Percentiles rank a stretch among this genome's conserved stretches.
Conservation (phyloP, 2,888 invertebrate genomes). For the Cheilosia pagana region DNA sequence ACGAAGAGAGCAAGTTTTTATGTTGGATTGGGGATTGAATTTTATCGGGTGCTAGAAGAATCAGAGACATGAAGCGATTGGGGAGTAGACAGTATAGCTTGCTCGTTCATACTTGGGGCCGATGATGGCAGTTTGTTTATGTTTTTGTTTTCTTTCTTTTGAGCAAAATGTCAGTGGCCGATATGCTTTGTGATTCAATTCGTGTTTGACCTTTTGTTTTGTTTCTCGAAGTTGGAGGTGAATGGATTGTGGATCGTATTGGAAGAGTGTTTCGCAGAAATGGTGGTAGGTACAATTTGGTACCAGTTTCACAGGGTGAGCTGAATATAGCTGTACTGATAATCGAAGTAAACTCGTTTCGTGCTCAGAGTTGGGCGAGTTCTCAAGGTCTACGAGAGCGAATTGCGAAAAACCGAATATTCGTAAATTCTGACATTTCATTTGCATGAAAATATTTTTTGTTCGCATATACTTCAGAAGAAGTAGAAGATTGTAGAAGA, state of each 20-base stretch:
- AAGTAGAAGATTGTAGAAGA: too few species aligned
- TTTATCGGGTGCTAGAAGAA: too few species aligned
- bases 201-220: slow-evolving; percentile 34
- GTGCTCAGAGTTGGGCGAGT: not conserved
- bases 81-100: not conserved
- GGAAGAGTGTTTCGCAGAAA: not conserved
- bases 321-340: too few species aligned
- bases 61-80: not conserved
- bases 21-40: not conserved
- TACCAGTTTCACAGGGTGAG: slow-evolving; percentile 18
- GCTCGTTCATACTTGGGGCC: slow-evolving; percentile 37
- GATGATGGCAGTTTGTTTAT: slow-evolving; percentile 54
- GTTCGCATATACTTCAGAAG: too few species aligned
- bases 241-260: slow-evolving; percentile 51
- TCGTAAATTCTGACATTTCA: too few species aligned
- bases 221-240: not conserved
- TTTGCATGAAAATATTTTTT: too few species aligned
- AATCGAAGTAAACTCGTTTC: not conserved
- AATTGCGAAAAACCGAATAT: too few species aligned
- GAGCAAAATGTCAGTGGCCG: slow-evolving; percentile 41
- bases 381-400: too few species aligned
- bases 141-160: slow-evolving; percentile 69
- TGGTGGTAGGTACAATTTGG: slow-evolving; percentile 21
- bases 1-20: slow-evolving; percentile 40
- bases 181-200: slow-evolving; percentile 23